Evolutionary conservation across 2,113 vertebrate genomes (phyloP), one percentile per base, ranked within the genome.

Genomic region (Vimba vimba): DNA sequence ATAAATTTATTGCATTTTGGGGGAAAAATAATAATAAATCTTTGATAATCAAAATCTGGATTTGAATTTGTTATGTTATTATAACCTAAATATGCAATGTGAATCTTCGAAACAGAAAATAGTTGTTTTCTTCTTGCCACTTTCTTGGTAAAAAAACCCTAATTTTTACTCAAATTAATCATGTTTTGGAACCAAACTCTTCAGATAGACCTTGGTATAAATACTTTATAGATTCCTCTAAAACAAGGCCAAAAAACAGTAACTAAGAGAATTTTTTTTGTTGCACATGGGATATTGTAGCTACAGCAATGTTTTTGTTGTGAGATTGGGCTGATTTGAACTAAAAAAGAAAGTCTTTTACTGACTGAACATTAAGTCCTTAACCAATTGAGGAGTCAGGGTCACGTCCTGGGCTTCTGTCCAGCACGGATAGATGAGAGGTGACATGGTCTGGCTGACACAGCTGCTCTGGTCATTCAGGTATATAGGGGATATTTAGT

Each of bases 381-480:
- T 64, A 62, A 79, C 78, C 7, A 19, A 13, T 80, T 64, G 8
- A 47, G 13, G 23, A 27, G 59, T 47, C 59, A 80, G 59, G 78
- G 59, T 62, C 59, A 27, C 4, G 4, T 43, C 39, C 36, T 80
- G 36, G 25, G 47, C 62, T 50, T 11, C 9, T 8, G 60, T 82
- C 45, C 50, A 85, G 79, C 10, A 27, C 27, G 2, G 47, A 55
- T 43, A 76, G 78, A 85, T 60, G 62, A n/a, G 17, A 30, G 77
- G n/a, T 11, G 33, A 75, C 55, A 59, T 2, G 0, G 59, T 10
- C 50, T 68, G 17, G 43, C 47, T 36, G 76, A 60, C 43, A 43
- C 23, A 39, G 19, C 12, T 43, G 47, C 25, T 59, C 71, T 87
- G 62, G 80, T 89, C 76, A 82, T 25, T 45, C 19, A 55, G 55